These are phyloP conservation scores for Frankliniella fusca DNA, from an alignment of 2,888 invertebrate species.

Conservation along the genomic window DNA sequence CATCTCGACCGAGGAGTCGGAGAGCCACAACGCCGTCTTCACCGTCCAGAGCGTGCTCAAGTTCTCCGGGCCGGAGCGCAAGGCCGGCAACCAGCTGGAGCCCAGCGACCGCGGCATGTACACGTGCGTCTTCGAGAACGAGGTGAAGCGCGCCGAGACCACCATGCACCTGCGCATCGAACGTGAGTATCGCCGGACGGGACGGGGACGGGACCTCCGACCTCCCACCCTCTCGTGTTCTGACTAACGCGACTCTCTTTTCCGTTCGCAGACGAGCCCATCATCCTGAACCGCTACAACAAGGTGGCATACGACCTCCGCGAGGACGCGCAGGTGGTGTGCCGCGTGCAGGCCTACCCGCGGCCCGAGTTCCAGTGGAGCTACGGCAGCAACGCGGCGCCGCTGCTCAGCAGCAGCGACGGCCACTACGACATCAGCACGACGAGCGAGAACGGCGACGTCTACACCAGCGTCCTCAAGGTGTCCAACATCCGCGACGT, in stretches of 20 bases:
- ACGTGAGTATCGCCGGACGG: constrained; percentile 57
- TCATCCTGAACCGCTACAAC: constrained; percentile 76
- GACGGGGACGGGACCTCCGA: neutral
- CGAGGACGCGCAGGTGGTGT: constrained; percentile 81
- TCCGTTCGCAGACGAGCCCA: constrained; percentile 67
- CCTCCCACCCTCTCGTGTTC: neutral
- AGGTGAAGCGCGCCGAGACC: constrained; percentile 81
- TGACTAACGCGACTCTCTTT: constrained; percentile 20
- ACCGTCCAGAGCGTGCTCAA: constrained; percentile 77
- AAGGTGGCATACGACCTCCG: constrained; percentile 82
- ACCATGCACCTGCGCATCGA: constrained; percentile 88
- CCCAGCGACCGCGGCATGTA: constrained; percentile 84
- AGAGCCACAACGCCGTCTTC: constrained; percentile 70
- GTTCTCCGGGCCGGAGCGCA: constrained; percentile 74
- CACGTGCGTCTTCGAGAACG: constrained; percentile 83
- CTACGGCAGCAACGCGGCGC: constrained; percentile 68
- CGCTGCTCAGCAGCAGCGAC: constrained; percentile 69
- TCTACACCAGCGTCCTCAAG: constrained; percentile 70
- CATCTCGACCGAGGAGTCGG: constrained; percentile 71
- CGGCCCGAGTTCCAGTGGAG: constrained; percentile 92
- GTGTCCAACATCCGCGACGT: constrained; percentile 65
- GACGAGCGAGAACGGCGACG: constrained; percentile 69
- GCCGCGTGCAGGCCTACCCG: constrained; percentile 86
- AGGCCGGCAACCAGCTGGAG: constrained; percentile 69
- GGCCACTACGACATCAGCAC: constrained; percentile 83